Evolutionary conservation across 2,797 vertebrate species (phyloP).

Genomic region (Lutjanus argentimaculatus): DNA sequence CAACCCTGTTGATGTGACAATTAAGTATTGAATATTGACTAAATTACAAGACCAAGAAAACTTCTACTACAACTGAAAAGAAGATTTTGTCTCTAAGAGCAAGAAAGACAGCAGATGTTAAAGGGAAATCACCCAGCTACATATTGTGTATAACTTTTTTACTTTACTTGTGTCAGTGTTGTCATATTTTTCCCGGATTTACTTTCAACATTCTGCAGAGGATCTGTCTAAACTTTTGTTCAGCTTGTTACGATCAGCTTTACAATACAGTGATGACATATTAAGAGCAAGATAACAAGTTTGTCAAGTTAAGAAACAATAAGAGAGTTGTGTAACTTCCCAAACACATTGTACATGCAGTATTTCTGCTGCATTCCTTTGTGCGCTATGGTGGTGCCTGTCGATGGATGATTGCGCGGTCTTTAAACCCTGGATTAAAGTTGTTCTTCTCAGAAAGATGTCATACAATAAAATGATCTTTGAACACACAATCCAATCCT

Average conservation of each 20-base stretch:
- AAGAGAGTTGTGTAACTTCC: neutral
- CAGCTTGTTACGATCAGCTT: neutral
- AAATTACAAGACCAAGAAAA: neutral
- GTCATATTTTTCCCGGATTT: neutral
- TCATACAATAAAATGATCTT: neutral
- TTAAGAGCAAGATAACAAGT: neutral
- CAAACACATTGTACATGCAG: neutral
- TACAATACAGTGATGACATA: neutral
- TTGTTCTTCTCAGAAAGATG: neutral
- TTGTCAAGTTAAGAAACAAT: neutral
- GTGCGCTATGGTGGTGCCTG: neutral
- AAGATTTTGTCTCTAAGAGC: neutral
- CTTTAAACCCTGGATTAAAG: neutral
- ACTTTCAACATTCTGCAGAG: neutral
- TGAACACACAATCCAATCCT: neutral
- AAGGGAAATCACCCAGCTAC: neutral
- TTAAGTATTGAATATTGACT: too few relatives aligned
- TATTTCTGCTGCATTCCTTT: neutral
- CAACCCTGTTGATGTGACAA: too few relatives aligned
- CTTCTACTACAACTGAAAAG: neutral
- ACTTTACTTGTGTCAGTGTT: neutral
- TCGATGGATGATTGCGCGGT: neutral
- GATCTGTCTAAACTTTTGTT: neutral
- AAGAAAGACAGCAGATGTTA: neutral
- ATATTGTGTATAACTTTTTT: neutral